Evolutionary conservation across 2,113 vertebrate species (phyloP).

Genomic region (Chloropsis hardwickii): DNA sequence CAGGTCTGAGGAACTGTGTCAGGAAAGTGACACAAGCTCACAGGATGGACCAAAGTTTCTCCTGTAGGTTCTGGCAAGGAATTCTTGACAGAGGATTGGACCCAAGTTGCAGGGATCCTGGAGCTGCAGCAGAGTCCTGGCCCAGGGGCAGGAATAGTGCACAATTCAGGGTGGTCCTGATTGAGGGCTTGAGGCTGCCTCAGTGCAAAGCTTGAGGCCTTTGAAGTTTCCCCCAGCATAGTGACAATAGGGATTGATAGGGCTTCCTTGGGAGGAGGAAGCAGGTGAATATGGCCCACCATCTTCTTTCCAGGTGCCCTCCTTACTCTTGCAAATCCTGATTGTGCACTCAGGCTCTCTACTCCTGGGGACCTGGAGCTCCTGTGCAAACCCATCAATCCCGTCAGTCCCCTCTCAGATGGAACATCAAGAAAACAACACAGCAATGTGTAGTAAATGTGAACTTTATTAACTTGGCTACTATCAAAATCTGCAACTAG

Average conservation of each 20-base stretch:
- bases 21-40: neutral
- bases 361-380: no score
- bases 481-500: neutral
- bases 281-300: neutral
- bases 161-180: rapidly evolving
- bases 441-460: rapidly evolving
- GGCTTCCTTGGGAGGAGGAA: neutral
- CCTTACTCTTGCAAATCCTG: neutral
- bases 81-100: neutral
- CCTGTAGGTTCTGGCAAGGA: rapidly evolving
- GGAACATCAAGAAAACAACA: neutral
- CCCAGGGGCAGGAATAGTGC: no score
- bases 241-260: neutral
- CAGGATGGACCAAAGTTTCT: neutral
- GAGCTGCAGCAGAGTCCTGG: rapidly evolving
- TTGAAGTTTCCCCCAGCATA: rapidly evolving
- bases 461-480: neutral
- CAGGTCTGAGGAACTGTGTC: no score
- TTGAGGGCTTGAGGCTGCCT: neutral
- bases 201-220: neutral
- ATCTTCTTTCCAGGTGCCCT: neutral
- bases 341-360: no score
- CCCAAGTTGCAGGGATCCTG: neutral
- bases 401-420: rapidly evolving
- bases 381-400: rapidly evolving